Evolutionary conservation across 2,888 invertebrate genomes (phyloP).

Genomic region (Meteorus cinctellus): DNA sequence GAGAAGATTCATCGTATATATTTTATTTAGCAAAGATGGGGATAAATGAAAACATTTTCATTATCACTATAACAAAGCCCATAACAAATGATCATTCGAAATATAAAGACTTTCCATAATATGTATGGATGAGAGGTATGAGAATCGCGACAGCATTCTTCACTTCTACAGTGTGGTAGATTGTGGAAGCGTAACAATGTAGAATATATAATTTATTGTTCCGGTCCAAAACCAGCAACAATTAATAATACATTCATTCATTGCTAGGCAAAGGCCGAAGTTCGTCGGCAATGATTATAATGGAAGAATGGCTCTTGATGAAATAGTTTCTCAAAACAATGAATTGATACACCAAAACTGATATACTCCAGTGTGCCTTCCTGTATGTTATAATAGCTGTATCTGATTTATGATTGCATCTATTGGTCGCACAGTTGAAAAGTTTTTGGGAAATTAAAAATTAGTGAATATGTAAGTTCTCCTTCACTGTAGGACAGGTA

Average conservation of each 20-base stretch:
- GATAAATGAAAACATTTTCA: background rate
- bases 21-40: background rate
- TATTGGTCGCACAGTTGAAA: background rate
- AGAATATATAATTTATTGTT: background rate
- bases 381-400: background rate
- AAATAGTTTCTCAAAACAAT: background rate
- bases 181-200: background rate
- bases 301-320: background rate
- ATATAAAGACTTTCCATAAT: background rate
- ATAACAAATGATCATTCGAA: background rate
- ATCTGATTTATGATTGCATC: background rate
- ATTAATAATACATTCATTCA: background rate
- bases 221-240: background rate
- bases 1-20: too few species aligned
- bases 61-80: background rate
- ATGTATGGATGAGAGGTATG: background rate
- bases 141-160: background rate
- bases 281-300: background rate
- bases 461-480: background rate
- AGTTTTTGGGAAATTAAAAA: background rate
- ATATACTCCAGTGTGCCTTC: background rate
- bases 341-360: background rate
- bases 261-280: background rate
- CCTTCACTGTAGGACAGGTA: background rate
- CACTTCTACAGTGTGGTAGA: background rate